Percentiles rank a stretch among this genome's conserved stretches.
Evolutionary conservation across 2,888 invertebrate genomes (phyloP).

Genomic region (Mimachlamys varia): DNA sequence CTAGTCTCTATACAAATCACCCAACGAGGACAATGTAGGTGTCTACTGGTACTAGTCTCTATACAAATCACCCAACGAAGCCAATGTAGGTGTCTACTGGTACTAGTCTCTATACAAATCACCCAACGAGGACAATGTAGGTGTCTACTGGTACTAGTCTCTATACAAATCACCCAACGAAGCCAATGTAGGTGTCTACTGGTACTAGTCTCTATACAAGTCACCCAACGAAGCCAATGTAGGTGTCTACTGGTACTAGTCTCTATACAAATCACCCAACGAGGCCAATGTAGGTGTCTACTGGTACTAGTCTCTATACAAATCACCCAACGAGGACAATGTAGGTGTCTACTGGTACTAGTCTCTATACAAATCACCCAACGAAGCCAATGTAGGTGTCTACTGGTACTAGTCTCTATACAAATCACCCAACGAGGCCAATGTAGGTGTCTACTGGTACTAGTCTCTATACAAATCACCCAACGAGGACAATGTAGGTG

Average conservation of each 20-base stretch:
- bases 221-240: constrained; percentile 95
- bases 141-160: constrained; percentile 41
- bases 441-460: constrained; percentile 83
- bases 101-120: constrained; percentile 83
- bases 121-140: constrained; percentile 92
- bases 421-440: constrained; percentile 93
- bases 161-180: constrained; percentile 92
- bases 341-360: constrained; percentile 80
- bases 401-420: background rate
- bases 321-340: constrained; percentile 94
- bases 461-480: constrained; percentile 86
- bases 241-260: constrained; percentile 49
- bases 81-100: constrained; percentile 83
- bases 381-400: constrained; percentile 88
- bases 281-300: constrained; percentile 87
- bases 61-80: constrained; percentile 92
- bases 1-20: constrained; percentile 84
- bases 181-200: constrained; percentile 83
- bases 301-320: background rate
- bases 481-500: constrained; percentile 89
- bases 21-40: constrained; percentile 90
- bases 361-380: constrained; percentile 87
- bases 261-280: constrained; percentile 88
- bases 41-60: background rate
- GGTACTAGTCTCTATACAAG: constrained; percentile 80